These are phyloP conservation scores for Mirounga angustirostris DNA, from an alignment of 2,113 vertebrate genomes.

Conservation along the genomic window DNA sequence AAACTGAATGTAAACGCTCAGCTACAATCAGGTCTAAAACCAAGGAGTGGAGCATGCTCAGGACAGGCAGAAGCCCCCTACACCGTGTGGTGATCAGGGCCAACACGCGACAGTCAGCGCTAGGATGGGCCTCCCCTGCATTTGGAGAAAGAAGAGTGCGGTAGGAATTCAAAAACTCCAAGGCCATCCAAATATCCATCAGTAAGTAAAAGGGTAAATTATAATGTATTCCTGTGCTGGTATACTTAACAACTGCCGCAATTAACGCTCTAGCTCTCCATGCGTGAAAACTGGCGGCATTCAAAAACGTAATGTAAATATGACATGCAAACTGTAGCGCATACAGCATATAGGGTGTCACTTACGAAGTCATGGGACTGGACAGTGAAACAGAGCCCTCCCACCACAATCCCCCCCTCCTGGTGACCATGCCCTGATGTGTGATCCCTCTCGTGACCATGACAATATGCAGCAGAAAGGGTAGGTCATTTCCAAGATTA, in stretches of 20 bases:
- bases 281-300: neutral
- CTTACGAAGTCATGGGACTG: too few relatives aligned
- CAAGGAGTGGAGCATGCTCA: neutral
- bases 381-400: neutral
- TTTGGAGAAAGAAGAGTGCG: neutral
- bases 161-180: neutral
- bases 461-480: accelerated
- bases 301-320: neutral
- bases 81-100: neutral
- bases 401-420: neutral
- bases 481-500: neutral
- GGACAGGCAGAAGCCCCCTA: neutral
- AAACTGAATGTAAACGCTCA: neutral
- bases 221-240: neutral
- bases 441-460: neutral
- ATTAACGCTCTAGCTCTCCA: neutral
- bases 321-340: neutral
- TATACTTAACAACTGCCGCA: neutral
- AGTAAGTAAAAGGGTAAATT: neutral
- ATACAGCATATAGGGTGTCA: accelerated
- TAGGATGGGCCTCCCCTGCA: neutral
- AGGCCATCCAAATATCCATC: neutral
- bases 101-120: neutral
- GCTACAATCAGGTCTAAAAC: neutral
- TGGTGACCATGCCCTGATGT: accelerated